These are phyloP conservation scores for Brachypodius melanocephalos DNA, from an alignment of 2,113 vertebrate species.

Conservation along the genomic window DNA sequence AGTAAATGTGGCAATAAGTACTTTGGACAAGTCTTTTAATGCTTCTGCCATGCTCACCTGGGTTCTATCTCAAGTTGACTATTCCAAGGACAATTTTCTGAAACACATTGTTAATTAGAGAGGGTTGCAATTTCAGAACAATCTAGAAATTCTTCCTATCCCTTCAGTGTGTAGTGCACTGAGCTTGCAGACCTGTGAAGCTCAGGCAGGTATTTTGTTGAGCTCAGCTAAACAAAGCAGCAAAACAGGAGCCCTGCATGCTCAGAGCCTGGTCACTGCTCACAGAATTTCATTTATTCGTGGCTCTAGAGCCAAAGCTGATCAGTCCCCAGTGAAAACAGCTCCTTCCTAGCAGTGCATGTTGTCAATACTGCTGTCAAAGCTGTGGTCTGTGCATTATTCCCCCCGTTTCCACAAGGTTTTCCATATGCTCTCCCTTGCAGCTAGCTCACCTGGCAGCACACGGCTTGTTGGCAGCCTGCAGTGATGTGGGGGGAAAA, in stretches of 20 bases:
- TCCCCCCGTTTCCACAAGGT: not conserved
- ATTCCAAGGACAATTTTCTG: not conserved
- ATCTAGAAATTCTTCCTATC: not conserved
- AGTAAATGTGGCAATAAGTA: not conserved
- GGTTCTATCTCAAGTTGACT: not conserved
- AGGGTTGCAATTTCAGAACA: not conserved
- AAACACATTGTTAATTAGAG: not conserved
- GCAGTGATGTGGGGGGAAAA: not conserved
- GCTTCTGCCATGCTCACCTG: not conserved
- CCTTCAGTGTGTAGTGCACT: accelerated
- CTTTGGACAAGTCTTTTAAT: not conserved
- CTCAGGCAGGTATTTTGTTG: not conserved
- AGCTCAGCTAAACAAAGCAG: not conserved
- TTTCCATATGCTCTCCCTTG: not conserved
- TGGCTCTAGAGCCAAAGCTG: not conserved
- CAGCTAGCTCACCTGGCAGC: not conserved
- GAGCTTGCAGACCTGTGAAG: not conserved
- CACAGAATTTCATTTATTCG: not conserved
- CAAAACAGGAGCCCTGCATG: not conserved
- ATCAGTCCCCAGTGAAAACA: not conserved
- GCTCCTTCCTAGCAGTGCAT: not conserved
- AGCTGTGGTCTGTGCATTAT: not conserved
- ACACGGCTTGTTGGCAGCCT: not conserved
- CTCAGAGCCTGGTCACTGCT: not conserved
- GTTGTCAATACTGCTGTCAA: not conserved